Evolutionary conservation across 2,113 vertebrate genomes (phyloP).

Genomic region (Amphiprion ocellaris): DNA sequence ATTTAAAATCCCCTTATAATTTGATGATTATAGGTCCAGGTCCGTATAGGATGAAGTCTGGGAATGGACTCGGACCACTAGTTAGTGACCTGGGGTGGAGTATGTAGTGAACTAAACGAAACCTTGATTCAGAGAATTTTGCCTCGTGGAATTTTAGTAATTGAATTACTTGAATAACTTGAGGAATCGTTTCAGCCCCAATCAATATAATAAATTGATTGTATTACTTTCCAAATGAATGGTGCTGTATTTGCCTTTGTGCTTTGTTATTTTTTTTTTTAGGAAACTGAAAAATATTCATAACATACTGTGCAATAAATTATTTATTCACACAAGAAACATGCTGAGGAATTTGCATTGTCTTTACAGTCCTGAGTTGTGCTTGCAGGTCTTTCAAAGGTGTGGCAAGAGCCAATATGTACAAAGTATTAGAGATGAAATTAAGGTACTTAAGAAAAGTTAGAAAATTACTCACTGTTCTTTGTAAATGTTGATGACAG

Average conservation of each 20-base stretch:
- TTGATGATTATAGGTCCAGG: too few species aligned
- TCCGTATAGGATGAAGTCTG: too few species aligned
- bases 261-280: neutral
- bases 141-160: too few species aligned
- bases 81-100: too few species aligned
- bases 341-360: neutral
- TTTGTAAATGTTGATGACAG: neutral
- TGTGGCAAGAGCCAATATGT: neutral
- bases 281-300: neutral
- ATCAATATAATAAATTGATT: neutral
- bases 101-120: too few species aligned
- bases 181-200: too few species aligned
- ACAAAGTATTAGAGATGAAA: neutral
- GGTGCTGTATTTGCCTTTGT: neutral
- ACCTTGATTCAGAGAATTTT: too few species aligned
- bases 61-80: too few species aligned
- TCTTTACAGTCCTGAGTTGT: neutral
- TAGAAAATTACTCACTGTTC: neutral
- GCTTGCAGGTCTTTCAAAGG: neutral
- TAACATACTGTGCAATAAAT: neutral
- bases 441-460: neutral
- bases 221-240: too few species aligned
- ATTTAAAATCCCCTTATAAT: too few species aligned
- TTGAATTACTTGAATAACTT: too few species aligned
- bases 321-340: neutral